Evolutionary conservation across 2,888 invertebrate species (phyloP), one percentile per base, ranked within the genome.

Genomic region (Lasioglossum vierecki): DNA sequence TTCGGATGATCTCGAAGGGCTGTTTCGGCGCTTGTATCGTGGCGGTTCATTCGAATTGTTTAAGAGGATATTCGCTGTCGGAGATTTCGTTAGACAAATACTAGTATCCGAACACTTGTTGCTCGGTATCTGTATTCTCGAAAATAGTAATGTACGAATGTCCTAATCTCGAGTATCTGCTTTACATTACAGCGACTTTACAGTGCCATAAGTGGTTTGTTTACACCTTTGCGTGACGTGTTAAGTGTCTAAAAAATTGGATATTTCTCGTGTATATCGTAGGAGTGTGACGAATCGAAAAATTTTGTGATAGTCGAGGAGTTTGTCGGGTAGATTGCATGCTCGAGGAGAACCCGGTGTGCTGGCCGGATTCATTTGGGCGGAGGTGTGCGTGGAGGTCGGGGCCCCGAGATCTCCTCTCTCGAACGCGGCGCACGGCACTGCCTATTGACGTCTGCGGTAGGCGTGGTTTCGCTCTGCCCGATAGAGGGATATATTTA

Each of bases 371-470:
- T 73, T 11, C 22, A n/a, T 73, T n/a, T 18, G 30, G 46, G 22
- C 49, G 35, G 49, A 53, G 73, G 49, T 30, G 46, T 30, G 35
- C 15, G 49, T 5, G 49, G 41, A 9, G 39, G 39, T 72, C 30
- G n/a, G 75, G 83, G 84, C 68, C 83, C 84, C 44, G 22, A 30
- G 26, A 35, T 57, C 30, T 66, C 63, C 75, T 60, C 63, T 49
- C 30, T 39, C 39, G 46, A n/a, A 15, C 76, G 57, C 70, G 30
- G 85, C 75, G 85, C 91, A 94, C 94, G 94, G 93, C 93, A 93
- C 93, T 94, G 94, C 92, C 93, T 95, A 95, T 95, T 95, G 95
- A 95, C 95, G 95, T 95, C 93, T 92, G 90, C 91, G 91, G 95
- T 95, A 94, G 95, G 95, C 95, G 95, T 95, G 95, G 95, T 91